These are phyloP conservation scores for Crotalus horridus DNA, from an alignment of 2,113 vertebrate genomes.

Conservation along the genomic window DNA sequence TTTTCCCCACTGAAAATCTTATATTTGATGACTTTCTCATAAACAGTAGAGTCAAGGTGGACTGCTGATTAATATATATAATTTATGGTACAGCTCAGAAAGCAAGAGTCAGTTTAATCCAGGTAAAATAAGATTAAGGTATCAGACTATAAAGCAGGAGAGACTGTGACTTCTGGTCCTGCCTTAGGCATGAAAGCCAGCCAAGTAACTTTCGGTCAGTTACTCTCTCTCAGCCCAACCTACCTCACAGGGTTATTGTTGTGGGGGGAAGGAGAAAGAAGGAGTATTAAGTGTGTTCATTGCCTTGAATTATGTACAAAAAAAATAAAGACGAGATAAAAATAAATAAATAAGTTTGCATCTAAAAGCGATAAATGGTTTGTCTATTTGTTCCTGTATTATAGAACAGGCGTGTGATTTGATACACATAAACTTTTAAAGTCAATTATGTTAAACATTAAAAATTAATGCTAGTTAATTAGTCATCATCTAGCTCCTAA, in stretches of 20 bases:
- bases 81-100: not conserved
- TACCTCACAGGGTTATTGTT: too few relatives aligned
- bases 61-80: not conserved
- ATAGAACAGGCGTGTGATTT: not conserved
- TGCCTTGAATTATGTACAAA: too few relatives aligned
- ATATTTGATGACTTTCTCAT: not conserved
- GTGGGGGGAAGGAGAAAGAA: too few relatives aligned
- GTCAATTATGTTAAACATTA: not conserved
- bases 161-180: too few relatives aligned
- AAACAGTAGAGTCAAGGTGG: not conserved
- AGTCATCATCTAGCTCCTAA: not conserved
- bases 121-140: not conserved
- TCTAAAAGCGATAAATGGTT: not conserved
- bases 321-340: too few relatives aligned
- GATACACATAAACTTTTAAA: not conserved
- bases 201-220: too few relatives aligned
- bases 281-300: too few relatives aligned
- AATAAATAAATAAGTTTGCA: not conserved
- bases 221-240: too few relatives aligned
- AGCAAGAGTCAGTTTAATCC: not conserved
- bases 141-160: too few relatives aligned
- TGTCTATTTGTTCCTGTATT: not conserved
- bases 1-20: not conserved
- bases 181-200: too few relatives aligned
- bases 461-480: not conserved